A percentile compares a stretch with the other conserved stretches of the same genome.
phyloP scores from a whole-genome alignment of 2,113 vertebrate genomes.

The Alexandromys fortis region DNA sequence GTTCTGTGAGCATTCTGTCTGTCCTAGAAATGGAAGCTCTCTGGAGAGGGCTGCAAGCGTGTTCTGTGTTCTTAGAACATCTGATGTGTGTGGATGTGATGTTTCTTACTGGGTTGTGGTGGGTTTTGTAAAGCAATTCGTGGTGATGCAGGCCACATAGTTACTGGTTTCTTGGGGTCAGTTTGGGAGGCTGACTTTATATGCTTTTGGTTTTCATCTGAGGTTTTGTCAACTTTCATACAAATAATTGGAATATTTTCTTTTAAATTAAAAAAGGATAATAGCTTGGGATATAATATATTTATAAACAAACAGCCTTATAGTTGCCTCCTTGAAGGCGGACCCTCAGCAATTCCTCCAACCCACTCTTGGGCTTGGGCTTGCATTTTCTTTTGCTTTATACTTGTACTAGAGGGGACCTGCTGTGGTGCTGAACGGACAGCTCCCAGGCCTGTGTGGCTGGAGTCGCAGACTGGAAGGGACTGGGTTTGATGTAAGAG shows the following conservation, averaged over 20 bases:
- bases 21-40: constrained; percentile 79
- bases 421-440: constrained; percentile 79
- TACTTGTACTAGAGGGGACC: neutral
- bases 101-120: constrained; percentile 33
- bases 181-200: constrained; percentile 32
- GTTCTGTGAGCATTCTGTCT: constrained; percentile 62
- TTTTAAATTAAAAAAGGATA: constrained; percentile 34
- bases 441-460: constrained; percentile 39
- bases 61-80: constrained; percentile 64
- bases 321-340: neutral
- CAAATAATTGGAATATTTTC: constrained; percentile 39
- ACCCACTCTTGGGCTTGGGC: neutral
- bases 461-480: neutral
- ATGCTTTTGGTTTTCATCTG: constrained; percentile 55
- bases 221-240: constrained; percentile 42
- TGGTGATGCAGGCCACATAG: neutral
- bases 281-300: neutral
- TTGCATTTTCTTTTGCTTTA: neutral
- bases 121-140: constrained; percentile 30
- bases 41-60: constrained; percentile 63
- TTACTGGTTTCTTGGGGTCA: constrained; percentile 42
- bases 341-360: neutral
- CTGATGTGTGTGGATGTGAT: constrained; percentile 48
- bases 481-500: constrained; percentile 10
- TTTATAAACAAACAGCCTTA: constrained; percentile 10